Conservation (phyloP, 2,113 vertebrate species). For the Okapia johnstoni region DNA sequence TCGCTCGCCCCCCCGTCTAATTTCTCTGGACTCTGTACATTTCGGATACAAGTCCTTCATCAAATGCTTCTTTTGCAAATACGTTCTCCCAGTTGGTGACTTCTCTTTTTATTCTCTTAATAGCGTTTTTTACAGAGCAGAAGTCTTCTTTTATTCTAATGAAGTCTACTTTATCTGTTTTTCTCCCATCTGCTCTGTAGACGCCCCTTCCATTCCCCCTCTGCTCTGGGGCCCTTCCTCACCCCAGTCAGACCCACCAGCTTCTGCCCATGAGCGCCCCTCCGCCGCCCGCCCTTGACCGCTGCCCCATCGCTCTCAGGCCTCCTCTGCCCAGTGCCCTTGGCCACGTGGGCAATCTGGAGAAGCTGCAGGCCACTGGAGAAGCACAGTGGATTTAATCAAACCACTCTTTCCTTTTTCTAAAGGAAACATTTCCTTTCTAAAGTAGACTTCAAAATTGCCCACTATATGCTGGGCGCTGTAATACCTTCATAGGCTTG, state of each 20-base stretch:
- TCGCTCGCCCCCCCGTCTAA: rapidly evolving
- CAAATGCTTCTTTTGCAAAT: neutral
- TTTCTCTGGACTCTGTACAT: neutral
- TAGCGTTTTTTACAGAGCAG: neutral
- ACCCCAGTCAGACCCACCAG: neutral
- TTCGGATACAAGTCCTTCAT: neutral
- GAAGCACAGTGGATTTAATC: neutral
- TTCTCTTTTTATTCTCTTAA: neutral
- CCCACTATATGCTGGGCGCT: neutral
- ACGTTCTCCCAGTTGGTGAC: too few relatives aligned
- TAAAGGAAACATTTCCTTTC: neutral
- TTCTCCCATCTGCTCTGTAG: neutral
- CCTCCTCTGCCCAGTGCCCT: neutral
- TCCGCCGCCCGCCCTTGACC: neutral
- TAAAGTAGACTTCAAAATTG: neutral
- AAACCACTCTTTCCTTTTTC: neutral
- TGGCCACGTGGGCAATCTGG: neutral
- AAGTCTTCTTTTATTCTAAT: neutral
- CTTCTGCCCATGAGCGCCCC: rapidly evolving
- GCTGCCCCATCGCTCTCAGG: too few relatives aligned
- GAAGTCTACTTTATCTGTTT: neutral
- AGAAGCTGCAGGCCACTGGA: neutral
- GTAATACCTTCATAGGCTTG: rapidly evolving
- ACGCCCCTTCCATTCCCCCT: neutral
- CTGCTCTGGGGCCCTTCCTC: neutral